Percentiles rank a stretch among this genome's conserved stretches.
Conservation (phyloP, 2,888 invertebrate genomes). For the Criorhina ranunculi region DNA sequence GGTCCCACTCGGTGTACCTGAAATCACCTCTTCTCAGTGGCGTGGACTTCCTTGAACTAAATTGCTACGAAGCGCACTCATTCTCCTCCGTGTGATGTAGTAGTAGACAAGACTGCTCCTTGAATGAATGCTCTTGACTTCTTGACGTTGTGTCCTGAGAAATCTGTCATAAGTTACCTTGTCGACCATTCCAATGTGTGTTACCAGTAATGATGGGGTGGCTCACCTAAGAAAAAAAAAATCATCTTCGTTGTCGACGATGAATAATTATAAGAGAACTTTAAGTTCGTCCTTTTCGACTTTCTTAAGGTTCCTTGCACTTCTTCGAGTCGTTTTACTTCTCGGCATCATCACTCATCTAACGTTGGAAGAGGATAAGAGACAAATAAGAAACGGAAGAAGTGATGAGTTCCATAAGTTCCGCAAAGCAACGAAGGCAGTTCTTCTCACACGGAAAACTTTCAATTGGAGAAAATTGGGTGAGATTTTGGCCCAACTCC, state of each 20-base stretch:
- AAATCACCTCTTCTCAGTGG: conserved; percentile 49
- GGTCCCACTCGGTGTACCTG: conserved; percentile 41
- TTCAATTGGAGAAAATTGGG: conserved; percentile 50
- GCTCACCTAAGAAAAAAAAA: conserved; percentile 10
- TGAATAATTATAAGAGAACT: conserved; percentile 67
- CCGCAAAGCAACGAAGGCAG: background rate
- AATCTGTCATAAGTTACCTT: conserved; percentile 66
- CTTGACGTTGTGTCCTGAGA: conserved; percentile 33
- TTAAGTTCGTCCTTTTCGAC: conserved; percentile 49
- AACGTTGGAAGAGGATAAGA: conserved; percentile 42
- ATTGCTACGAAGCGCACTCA: conserved; percentile 48
- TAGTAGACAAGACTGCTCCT: conserved; percentile 38
- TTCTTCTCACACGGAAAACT: conserved; percentile 47
- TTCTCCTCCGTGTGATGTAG: conserved; percentile 38
- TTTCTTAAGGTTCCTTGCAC: conserved; percentile 14
- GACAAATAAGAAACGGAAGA: background rate
- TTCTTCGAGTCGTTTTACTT: conserved; percentile 12
- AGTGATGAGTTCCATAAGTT: conserved; percentile 14
- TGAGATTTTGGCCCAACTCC: background rate
- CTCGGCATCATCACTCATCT: conserved; percentile 50
- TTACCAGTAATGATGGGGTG: conserved; percentile 56
- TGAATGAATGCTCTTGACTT: conserved; percentile 53
- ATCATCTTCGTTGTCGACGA: conserved; percentile 22
- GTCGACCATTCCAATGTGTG: conserved; percentile 49
- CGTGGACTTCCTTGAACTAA: conserved; percentile 67